These are phyloP conservation scores for Pseudorectes ferrugineus DNA, from an alignment of 2,113 vertebrate species.

Conservation along the genomic window DNA sequence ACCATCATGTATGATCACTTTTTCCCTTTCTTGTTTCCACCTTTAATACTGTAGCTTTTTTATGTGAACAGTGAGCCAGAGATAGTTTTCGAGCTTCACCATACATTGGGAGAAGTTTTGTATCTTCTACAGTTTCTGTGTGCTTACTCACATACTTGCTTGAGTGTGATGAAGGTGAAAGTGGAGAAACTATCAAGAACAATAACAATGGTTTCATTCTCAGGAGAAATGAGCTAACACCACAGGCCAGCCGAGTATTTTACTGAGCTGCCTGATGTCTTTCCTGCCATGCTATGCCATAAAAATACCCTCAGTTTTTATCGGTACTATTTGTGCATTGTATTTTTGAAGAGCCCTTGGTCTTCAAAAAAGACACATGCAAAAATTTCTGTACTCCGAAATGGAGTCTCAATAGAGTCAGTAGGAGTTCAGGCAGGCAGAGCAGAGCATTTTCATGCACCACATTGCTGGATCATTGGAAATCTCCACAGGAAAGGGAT, in stretches of 20 bases:
- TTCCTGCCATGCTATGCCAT: background rate
- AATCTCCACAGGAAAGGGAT: background rate
- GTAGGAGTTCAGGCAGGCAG: background rate
- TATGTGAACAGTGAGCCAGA: background rate
- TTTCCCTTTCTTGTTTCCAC: background rate
- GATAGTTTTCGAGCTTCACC: background rate
- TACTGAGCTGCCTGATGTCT: background rate
- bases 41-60: background rate
- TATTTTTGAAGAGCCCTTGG: background rate
- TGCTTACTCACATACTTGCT: background rate
- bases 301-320: background rate
- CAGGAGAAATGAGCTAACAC: background rate
- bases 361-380: background rate
- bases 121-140: background rate
- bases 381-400: background rate
- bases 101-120: background rate
- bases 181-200: background rate
- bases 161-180: background rate
- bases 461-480: background rate
- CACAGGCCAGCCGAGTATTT: background rate
- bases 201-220: background rate
- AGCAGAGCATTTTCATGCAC: background rate
- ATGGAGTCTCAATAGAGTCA: background rate
- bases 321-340: background rate
- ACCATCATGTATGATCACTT: rapidly evolving